Conservation (phyloP, 2,113 vertebrate species). For the Syngnathus scovelli region DNA sequence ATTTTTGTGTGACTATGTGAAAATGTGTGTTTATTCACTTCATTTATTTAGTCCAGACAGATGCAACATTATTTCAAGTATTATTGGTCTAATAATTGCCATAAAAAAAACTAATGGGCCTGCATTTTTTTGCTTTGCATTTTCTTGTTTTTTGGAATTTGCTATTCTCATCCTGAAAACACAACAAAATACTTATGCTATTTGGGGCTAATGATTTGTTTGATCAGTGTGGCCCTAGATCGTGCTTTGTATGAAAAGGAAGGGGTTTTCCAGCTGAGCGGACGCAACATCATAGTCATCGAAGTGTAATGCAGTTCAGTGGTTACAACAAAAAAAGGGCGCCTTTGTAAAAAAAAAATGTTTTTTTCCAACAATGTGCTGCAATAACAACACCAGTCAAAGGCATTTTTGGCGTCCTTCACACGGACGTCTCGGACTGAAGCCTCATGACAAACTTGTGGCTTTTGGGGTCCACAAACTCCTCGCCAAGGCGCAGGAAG, state of each 20-base stretch:
- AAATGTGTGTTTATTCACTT: too few species aligned
- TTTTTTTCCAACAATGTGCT: conserved; percentile 16
- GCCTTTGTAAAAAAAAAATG: conserved; percentile 12
- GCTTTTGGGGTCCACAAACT: conserved; percentile 94
- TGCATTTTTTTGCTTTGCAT: not conserved
- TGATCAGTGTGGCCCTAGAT: not conserved
- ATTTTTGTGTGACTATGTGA: too few species aligned
- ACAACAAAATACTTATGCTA: not conserved
- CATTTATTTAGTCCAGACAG: not conserved
- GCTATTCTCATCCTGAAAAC: not conserved
- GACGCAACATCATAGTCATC: not conserved
- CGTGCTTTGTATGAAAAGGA: not conserved
- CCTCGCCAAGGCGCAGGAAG: conserved; percentile 87
- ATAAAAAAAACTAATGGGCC: too few species aligned
- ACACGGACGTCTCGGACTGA: conserved; percentile 93
- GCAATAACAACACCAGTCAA: conserved; percentile 24
- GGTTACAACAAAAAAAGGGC: conserved; percentile 42
- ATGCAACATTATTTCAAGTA: not conserved
- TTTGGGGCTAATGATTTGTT: not conserved
- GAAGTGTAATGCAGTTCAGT: conserved; percentile 43
- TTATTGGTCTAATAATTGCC: not conserved
- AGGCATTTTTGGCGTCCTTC: conserved; percentile 23
- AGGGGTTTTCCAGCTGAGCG: conserved; percentile 8
- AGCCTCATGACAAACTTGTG: conserved; percentile 97
- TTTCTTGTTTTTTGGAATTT: not conserved